Evolutionary conservation across 2,113 vertebrate genomes (phyloP).

Genomic region (Leuciscus idus): DNA sequence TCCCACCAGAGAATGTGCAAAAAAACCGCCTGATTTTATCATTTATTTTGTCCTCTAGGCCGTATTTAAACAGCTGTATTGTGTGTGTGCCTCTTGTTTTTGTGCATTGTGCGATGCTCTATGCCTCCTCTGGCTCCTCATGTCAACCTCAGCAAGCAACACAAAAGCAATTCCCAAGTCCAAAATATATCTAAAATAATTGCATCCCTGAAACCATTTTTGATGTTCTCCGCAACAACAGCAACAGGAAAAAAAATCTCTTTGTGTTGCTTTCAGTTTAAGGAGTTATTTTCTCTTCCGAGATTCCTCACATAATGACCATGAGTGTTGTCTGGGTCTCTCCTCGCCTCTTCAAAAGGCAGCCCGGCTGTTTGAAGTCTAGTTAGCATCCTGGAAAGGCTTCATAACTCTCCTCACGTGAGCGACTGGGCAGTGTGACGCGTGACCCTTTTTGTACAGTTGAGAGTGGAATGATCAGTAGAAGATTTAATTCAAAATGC

Average conservation of each 20-base stretch:
- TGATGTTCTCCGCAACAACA: conserved; percentile 52
- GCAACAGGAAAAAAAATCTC: conserved; percentile 29
- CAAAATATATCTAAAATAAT: conserved; percentile 61
- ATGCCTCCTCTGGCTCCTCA: conserved; percentile 31
- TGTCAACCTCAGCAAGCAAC: conserved; percentile 53
- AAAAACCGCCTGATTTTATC: conserved; percentile 39
- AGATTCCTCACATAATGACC: conserved; percentile 53
- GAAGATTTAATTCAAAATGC: background rate
- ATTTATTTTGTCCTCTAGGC: conserved; percentile 18
- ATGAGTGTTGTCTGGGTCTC: conserved; percentile 45
- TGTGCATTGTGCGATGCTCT: background rate
- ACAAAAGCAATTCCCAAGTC: conserved; percentile 57
- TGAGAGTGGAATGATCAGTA: background rate
- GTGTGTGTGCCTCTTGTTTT: conserved; percentile 42
- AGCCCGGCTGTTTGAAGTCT: conserved; percentile 56
- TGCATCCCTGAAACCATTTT: conserved; percentile 62
- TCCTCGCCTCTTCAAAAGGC: conserved; percentile 55
- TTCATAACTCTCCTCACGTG: conserved; percentile 10
- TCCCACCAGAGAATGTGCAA: conserved; percentile 8
- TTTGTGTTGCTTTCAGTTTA: conserved; percentile 59
- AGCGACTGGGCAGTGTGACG: background rate
- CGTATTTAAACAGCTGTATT: conserved; percentile 26
- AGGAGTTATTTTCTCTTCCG: conserved; percentile 52
- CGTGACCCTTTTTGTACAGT: background rate
- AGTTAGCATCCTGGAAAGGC: conserved; percentile 23